Conservation (phyloP, 2,113 vertebrate species). For the Litocranius walleri region DNA sequence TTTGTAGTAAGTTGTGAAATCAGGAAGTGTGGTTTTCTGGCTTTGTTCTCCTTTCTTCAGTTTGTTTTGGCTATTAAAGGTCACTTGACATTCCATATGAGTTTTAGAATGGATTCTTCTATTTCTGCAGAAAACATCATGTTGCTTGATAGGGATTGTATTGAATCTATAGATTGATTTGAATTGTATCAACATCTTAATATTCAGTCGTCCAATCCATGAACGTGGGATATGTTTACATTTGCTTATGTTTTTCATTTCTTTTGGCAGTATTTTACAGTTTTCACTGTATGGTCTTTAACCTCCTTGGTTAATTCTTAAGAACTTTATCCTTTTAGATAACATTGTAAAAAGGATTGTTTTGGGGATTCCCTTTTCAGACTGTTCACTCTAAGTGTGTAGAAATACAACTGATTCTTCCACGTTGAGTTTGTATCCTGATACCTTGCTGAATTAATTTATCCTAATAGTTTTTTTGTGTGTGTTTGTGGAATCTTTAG, state of each 20-base stretch:
- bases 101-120: too few species aligned
- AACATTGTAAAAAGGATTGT: background rate
- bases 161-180: background rate
- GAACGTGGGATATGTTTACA: background rate
- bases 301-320: background rate
- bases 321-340: background rate
- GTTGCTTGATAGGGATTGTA: too few species aligned
- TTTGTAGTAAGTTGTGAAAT: background rate
- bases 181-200: background rate
- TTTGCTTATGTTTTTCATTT: background rate
- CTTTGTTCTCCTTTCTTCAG: background rate
- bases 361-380: background rate
- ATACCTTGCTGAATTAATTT: background rate
- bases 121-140: background rate
- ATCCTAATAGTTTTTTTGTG: background rate
- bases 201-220: background rate
- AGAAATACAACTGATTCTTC: background rate
- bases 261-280: background rate
- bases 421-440: background rate
- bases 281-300: background rate
- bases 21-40: background rate
- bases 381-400: background rate
- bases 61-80: background rate
- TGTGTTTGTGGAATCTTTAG: background rate
- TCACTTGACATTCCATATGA: too few species aligned